Evolutionary conservation across 2,888 invertebrate genomes (phyloP).

Genomic region (Mayetiola destructor): DNA sequence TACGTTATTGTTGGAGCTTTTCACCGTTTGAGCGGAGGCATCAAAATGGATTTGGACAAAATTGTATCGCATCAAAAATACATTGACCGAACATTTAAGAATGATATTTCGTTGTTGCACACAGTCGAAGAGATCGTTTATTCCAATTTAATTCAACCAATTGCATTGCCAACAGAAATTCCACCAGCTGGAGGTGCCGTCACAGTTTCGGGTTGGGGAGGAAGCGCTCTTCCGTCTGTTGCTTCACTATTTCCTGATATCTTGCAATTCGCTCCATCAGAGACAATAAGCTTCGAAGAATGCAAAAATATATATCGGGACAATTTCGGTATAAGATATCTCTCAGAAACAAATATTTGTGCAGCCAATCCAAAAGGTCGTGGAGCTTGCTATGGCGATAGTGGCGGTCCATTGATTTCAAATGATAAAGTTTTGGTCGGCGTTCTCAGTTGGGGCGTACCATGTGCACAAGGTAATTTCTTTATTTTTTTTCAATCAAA

Average conservation of each 20-base stretch:
- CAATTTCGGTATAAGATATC: too few relatives aligned
- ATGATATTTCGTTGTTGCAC: neutral
- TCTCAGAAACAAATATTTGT: neutral
- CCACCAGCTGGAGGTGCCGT: neutral
- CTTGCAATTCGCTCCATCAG: neutral
- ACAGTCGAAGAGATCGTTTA: neutral
- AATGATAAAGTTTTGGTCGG: neutral
- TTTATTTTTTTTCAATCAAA: neutral
- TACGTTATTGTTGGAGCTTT: neutral
- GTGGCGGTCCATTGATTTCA: neutral
- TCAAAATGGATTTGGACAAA: neutral
- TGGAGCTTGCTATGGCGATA: neutral
- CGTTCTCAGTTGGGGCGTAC: neutral
- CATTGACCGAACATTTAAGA: neutral
- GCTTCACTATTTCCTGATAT: neutral
- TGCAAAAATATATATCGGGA: neutral
- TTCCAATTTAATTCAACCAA: neutral
- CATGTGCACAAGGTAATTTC: neutral
- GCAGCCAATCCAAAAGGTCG: neutral
- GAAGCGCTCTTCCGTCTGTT: neutral
- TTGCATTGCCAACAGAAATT: slow-evolving; percentile 4
- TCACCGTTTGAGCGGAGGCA: neutral
- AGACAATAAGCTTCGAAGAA: neutral
- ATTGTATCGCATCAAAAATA: neutral
- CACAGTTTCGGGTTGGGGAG: neutral